Base-by-base conservation (phyloP, 2,797 vertebrate genomes). In the Tympanoctomys barrerae region DNA sequence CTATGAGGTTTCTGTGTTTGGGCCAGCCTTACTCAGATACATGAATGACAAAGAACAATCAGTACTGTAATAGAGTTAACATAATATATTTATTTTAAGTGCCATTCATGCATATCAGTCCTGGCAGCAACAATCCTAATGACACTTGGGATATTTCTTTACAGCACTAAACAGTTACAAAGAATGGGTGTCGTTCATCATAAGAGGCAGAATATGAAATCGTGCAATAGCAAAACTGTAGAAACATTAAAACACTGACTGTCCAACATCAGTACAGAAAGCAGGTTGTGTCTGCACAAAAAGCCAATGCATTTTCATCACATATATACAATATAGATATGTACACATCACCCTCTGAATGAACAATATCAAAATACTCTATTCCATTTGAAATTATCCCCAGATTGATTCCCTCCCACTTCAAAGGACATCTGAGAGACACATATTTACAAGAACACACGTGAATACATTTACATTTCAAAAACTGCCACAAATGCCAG, bases 261-360 rank as follows among this genome's bases (percentile, higher is more conserved):
- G 99, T 99, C 99, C 98, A 99, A 99, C 99, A 99, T 99, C 99
- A 99, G 99, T 99, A 99, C 99, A 99, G 98, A 98, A 98, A 99
- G 99, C 99, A 99, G 99, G 99, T 99, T 99, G 99, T 99, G 99
- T 97, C 98, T 99, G 99, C 99, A 99, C 99, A 99, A 99, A 99
- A 99, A 99, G 99, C 99, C 98, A 99, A 99, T 98, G 99, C 99
- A 98, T 99, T 99, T 99, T 99, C 99, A 99, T 99, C 99, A 99
- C 99, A 99, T 99, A 99, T 99, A 99, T 99, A 99, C 99, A 99
- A 99, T 99, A 99, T 99, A 99, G 99, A 99, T 99, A 99, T 99
- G 99, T 99, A 99, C 99, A 99, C 98, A 98, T 99, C 99, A 99
- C 99, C 99, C 99, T 99, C 98, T 99, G 98, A 99, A 99, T 99